Percentiles rank a stretch among this genome's conserved stretches.
Conservation (phyloP, 2,113 vertebrate species). For the Dasyornis broadbenti region DNA sequence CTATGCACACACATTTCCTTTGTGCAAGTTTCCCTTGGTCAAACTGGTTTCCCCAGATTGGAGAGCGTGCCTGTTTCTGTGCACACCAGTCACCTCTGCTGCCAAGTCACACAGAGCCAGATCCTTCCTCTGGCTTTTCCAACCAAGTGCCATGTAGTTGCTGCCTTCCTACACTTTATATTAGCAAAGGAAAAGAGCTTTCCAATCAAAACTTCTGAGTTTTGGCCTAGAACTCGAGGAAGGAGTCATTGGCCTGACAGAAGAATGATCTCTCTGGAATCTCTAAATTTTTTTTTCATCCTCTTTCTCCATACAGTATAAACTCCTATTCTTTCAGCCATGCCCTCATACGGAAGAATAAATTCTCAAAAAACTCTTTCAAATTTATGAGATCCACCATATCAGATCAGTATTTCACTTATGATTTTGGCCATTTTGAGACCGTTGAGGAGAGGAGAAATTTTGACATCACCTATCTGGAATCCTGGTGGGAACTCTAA, state of each 20-base stretch:
- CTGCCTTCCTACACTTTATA: neutral
- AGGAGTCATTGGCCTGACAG: neutral
- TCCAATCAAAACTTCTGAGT: neutral
- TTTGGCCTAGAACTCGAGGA: neutral
- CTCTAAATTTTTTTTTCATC: neutral
- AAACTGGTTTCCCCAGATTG: neutral
- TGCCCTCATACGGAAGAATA: neutral
- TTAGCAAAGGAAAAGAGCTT: neutral
- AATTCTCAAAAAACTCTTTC: neutral
- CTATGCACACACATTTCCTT: neutral
- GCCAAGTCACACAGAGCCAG: neutral
- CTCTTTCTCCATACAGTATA: neutral
- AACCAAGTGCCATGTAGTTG: neutral
- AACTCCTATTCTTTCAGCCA: neutral
- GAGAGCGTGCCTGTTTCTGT: rapidly evolving
- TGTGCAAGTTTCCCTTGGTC: neutral
- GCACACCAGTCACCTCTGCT: neutral
- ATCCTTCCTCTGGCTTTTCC: neutral
- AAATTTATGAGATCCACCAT: neutral
- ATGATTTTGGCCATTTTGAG: neutral
- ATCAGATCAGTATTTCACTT: neutral
- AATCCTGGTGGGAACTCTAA: neutral
- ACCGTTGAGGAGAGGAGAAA: neutral
- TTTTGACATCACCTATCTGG: rapidly evolving
- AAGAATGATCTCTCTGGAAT: neutral